Percentiles rank a stretch among this genome's conserved stretches.
Conservation (phyloP, 1,140 invertebrate genomes). For the Sarcophaga bullata region DNA sequence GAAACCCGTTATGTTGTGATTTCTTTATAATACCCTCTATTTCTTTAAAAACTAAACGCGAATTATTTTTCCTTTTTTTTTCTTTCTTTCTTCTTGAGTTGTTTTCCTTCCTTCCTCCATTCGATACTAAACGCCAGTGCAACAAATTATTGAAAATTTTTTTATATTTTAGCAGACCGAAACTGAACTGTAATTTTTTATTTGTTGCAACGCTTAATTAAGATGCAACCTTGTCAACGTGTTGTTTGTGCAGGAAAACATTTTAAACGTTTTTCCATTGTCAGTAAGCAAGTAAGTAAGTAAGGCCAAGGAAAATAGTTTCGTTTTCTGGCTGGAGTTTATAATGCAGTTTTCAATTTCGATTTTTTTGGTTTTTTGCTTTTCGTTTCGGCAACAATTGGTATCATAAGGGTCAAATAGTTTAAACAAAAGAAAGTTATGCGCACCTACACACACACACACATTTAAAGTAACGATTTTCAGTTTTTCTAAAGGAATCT, state of each 20-base stretch:
- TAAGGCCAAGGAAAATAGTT: neutral
- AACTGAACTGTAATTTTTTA: neutral
- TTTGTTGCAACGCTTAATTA: slow-evolving; percentile 50
- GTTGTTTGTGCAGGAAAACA: slow-evolving; percentile 28
- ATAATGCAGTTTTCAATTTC: neutral
- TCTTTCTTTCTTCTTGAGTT: no score
- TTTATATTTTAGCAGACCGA: no score
- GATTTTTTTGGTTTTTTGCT: no score
- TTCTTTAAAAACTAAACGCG: no score
- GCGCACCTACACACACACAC: slow-evolving; percentile 1
- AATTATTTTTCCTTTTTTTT: no score
- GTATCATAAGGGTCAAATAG: slow-evolving; percentile 41
- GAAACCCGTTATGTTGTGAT: no score
- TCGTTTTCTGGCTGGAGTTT: neutral
- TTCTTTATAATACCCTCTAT: no score
- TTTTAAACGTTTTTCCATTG: neutral
- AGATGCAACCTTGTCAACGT: slow-evolving; percentile 55
- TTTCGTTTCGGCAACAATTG: slow-evolving; percentile 6
- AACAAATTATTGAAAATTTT: no score
- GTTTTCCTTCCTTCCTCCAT: no score
- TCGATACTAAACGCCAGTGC: no score
- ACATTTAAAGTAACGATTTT: neutral
- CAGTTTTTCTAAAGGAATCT: slow-evolving; percentile 18
- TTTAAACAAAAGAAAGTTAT: slow-evolving; percentile 40
- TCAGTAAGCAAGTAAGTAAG: neutral